A percentile compares a stretch with the other conserved stretches of the same genome.
These are phyloP conservation scores for Varanus salvator DNA, from an alignment of 2,113 vertebrate species.

Conservation along the genomic window DNA sequence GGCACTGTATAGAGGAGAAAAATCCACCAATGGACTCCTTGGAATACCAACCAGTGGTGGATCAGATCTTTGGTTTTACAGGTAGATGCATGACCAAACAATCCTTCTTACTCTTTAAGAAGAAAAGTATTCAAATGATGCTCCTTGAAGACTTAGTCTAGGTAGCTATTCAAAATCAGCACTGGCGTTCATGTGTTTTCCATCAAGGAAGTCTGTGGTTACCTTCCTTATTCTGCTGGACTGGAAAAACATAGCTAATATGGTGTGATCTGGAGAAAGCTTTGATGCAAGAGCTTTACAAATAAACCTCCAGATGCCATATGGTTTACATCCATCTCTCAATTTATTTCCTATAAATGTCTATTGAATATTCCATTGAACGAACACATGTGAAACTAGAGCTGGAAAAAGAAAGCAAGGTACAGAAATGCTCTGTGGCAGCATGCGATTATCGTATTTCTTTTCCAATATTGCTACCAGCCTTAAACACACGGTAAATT, in stretches of 20 bases:
- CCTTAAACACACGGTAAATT: constrained; percentile 79
- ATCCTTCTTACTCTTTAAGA: constrained; percentile 75
- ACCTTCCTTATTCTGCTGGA: constrained; percentile 97
- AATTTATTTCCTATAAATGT: constrained; percentile 99
- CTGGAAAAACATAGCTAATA: constrained; percentile 99
- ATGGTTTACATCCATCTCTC: constrained; percentile 99
- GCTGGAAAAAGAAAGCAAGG: constrained; percentile 88
- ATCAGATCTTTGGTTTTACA: constrained; percentile 60
- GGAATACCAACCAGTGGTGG: constrained; percentile 46
- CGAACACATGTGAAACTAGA: constrained; percentile 93
- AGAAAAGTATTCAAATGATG: constrained; percentile 89
- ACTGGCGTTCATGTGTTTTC: constrained; percentile 97
- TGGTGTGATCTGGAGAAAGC: constrained; percentile 96
- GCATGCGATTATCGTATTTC: constrained; percentile 91
- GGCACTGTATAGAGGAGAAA: constrained; percentile 1
- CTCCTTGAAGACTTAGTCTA: constrained; percentile 81
- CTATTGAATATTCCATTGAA: constrained; percentile 93
- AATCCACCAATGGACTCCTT: constrained; percentile 7
- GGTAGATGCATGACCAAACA: constrained; percentile 76
- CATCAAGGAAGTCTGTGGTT: constrained; percentile 99
- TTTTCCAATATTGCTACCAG: constrained; percentile 84
- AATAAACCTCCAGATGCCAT: constrained; percentile 98
- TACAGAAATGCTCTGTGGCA: constrained; percentile 88
- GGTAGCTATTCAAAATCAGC: constrained; percentile 82
- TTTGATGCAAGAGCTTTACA: constrained; percentile 99